Evolutionary conservation across 2,888 invertebrate genomes (phyloP).

Genomic region (Shargacucullia verbasci): DNA sequence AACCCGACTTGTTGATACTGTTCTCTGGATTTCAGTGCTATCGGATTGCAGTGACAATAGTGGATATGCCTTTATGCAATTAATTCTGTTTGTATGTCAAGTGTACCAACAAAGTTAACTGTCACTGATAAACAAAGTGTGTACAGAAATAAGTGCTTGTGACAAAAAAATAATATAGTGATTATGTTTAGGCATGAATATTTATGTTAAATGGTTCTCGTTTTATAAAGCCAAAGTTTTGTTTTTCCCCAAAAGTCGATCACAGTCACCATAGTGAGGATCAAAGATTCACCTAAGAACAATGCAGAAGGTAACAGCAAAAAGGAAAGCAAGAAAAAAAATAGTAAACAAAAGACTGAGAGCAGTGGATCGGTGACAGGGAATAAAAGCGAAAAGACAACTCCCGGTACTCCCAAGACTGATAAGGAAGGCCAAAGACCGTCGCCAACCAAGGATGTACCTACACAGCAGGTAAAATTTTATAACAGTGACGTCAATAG

Average conservation of each 20-base stretch:
- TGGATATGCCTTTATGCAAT: slow-evolving; percentile 63
- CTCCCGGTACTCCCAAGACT: slow-evolving; percentile 71
- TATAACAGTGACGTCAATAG: slow-evolving; percentile 28
- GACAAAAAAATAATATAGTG: slow-evolving; percentile 20
- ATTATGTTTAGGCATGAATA: slow-evolving; percentile 35
- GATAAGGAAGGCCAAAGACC: slow-evolving; percentile 76
- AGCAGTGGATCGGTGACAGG: slow-evolving; percentile 84
- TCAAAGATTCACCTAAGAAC: slow-evolving; percentile 90
- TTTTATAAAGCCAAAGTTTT: slow-evolving; percentile 26
- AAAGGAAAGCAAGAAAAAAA: slow-evolving; percentile 91
- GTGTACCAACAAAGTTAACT: slow-evolving; percentile 46
- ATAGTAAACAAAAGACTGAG: slow-evolving; percentile 89
- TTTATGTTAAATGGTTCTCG: slow-evolving; percentile 42
- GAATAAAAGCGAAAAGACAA: slow-evolving; percentile 76
- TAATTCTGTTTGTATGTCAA: slow-evolving; percentile 42
- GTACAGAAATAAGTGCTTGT: slow-evolving; percentile 10
- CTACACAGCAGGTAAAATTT: slow-evolving; percentile 72
- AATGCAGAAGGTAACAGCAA: slow-evolving; percentile 90
- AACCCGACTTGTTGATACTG: slow-evolving; percentile 61
- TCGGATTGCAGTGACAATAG: slow-evolving; percentile 85
- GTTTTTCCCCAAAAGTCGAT: slow-evolving; percentile 56
- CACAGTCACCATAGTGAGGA: slow-evolving; percentile 91
- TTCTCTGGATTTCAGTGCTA: slow-evolving; percentile 84
- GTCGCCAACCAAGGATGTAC: slow-evolving; percentile 71
- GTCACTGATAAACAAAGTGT: slow-evolving; percentile 39